phyloP scores from a whole-genome alignment of 2,797 vertebrate genomes.

The Pristis pectinata region DNA sequence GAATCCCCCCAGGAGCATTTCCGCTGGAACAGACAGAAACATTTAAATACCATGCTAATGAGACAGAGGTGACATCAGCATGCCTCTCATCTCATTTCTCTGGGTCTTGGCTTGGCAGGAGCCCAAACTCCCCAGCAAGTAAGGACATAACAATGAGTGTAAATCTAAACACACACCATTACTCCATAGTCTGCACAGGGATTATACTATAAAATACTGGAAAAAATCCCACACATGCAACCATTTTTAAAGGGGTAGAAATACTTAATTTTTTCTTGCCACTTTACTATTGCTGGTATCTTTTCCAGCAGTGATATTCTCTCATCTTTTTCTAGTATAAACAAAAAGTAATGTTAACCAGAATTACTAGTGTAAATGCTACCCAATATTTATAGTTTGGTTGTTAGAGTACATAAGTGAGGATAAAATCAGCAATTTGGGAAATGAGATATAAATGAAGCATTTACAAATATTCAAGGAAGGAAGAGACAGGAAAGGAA shows the following conservation, averaged over 20 bases:
- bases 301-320: neutral
- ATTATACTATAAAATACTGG: neutral
- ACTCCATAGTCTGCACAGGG: neutral
- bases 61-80: constrained; percentile 27
- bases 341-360: too few relatives aligned
- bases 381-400: too few relatives aligned
- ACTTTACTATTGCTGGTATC: neutral
- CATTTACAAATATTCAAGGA: neutral
- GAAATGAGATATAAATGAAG: neutral
- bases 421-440: neutral
- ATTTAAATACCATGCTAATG: neutral
- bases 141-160: neutral
- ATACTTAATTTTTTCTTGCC: neutral
- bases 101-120: neutral
- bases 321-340: neutral
- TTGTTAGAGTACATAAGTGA: neutral
- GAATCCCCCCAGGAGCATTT: neutral
- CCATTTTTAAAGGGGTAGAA: neutral
- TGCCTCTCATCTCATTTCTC: neutral
- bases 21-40: neutral
- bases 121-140: neutral
- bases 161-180: neutral
- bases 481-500: neutral
- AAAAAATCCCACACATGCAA: neutral
- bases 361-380: too few relatives aligned